Evolutionary conservation across 2,888 invertebrate species (phyloP), one percentile per base, ranked within the genome.

Genomic region (Apotomis turbidana): DNA sequence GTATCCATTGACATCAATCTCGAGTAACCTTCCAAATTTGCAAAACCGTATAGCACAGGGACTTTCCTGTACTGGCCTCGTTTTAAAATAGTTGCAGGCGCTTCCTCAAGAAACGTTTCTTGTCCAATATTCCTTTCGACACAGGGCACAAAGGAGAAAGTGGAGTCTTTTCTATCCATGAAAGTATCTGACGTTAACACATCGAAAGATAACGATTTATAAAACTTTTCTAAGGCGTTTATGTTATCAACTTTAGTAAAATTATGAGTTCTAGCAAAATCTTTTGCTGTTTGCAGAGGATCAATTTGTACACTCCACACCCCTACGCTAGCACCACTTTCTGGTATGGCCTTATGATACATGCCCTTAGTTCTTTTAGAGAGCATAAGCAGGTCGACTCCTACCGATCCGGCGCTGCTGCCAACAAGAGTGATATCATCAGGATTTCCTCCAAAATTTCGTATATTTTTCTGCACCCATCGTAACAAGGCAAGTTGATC

Each of bases 401-500:
- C 71, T 4, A 83, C 79, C 0, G 85, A 79, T 0, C 91, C 90
- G 6, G 90, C 86, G 69, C 89, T 89, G 52, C 75, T 85, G 0
- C 87, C 90, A 1, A 70, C 73, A 51, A 90, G 71, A 0, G 88
- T 89, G 1, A 90, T 83, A 64, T 90, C 89, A 44, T 86, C 72
- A 49, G 90, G 85, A 38, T 90, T 86, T 0, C 90, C 90, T 12
- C 88, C 87, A 61, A 88, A 90, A 2, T 68, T 77, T 0, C 78
- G 87, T 62, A 90, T 88, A 70, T 90, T 89, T 5, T 77, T 78
- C 58, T 86, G 79, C 0, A 88, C 84, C 88, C 87, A 88, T 0
- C 79, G 80, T 10, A 90, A 78, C 38, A 86, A 75, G 0, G 87
- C 84, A 1, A 90, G 81, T 76, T 88, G 88, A 68, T 90, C 90